A percentile compares a stretch with the other conserved stretches of the same genome.
These are phyloP conservation scores for Argopecten irradians DNA, from an alignment of 1,140 invertebrate genomes.

Conservation along the genomic window DNA sequence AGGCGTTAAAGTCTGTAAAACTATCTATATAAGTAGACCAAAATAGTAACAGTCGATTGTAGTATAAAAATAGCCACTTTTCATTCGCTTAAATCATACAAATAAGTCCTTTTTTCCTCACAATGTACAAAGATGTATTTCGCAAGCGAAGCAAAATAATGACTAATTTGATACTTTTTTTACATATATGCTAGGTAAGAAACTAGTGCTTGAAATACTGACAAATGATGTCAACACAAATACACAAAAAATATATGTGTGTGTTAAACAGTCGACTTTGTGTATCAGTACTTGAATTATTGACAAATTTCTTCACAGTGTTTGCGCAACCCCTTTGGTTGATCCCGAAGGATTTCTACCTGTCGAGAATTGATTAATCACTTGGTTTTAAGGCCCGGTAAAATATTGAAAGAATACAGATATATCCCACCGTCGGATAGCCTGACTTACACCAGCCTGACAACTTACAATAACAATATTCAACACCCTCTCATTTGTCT, in stretches of 20 bases:
- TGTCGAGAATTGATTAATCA: not conserved
- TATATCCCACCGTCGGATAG: not conserved
- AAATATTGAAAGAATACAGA: no score
- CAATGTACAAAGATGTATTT: no score
- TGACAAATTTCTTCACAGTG: not conserved
- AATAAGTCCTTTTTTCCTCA: no score
- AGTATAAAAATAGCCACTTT: no score
- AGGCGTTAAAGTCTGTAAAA: not conserved
- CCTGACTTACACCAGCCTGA: not conserved
- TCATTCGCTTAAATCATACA: no score
- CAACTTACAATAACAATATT: not conserved
- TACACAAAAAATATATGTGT: not conserved
- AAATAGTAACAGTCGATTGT: no score
- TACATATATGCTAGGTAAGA: no score
- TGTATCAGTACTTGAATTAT: not conserved
- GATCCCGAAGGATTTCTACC: not conserved
- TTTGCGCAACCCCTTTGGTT: not conserved
- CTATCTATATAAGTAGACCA: no score
- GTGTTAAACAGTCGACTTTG: not conserved
- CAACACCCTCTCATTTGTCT: not conserved
- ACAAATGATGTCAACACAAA: not conserved
- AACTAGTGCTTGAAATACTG: not conserved
- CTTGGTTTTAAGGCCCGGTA: not conserved
- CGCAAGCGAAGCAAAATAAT: no score
- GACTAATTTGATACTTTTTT: no score